Evolutionary conservation across 2,888 invertebrate genomes (phyloP).

Genomic region (Drosophila putrida): DNA sequence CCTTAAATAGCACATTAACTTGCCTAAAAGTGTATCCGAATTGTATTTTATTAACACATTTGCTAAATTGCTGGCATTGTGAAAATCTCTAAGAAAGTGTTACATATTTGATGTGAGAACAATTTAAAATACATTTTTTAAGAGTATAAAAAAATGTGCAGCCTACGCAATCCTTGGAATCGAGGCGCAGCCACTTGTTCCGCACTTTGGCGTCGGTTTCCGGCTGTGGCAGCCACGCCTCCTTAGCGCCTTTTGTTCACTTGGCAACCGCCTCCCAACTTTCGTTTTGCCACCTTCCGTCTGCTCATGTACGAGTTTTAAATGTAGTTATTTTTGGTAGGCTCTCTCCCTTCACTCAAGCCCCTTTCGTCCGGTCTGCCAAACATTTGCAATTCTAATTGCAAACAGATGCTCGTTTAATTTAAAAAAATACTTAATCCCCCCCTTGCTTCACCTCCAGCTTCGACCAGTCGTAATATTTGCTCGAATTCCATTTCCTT

Average conservation of each 20-base stretch:
- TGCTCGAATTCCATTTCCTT: constrained; percentile 46
- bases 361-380: neutral
- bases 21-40: too few species aligned
- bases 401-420: constrained; percentile 58
- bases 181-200: constrained; percentile 56
- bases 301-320: constrained; percentile 13
- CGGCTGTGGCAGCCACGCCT: constrained; percentile 36
- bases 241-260: constrained; percentile 1
- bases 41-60: too few species aligned
- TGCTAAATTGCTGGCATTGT: too few species aligned
- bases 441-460: too few species aligned
- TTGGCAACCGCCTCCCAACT: neutral
- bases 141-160: constrained; percentile 33
- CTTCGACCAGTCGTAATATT: constrained; percentile 25
- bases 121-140: neutral
- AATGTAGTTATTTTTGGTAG: constrained; percentile 64
- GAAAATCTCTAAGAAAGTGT: neutral
- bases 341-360: constrained; percentile 1
- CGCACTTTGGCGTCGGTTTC: constrained; percentile 67
- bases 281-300: neutral
- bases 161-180: constrained; percentile 43
- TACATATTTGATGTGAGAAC: neutral
- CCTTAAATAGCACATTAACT: too few species aligned
- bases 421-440: constrained; percentile 38
- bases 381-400: constrained; percentile 77